Evolutionary conservation across 53 echinoderm and acorn worm species (phyloP).

Genomic region (Hippasteria phrygiana): DNA sequence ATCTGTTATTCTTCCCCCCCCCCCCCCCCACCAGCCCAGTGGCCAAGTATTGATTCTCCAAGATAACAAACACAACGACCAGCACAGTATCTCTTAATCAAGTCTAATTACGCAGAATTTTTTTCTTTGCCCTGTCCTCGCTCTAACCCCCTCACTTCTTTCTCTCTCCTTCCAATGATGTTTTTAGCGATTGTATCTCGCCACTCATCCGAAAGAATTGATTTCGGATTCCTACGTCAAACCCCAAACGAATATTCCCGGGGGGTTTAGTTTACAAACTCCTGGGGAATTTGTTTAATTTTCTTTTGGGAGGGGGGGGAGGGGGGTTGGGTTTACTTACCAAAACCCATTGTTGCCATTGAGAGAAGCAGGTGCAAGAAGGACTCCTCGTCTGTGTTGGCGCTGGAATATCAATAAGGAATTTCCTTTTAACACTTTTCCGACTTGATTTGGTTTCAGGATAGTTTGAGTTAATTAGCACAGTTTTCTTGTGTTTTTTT

Average conservation of each 20-base stretch:
- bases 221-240: constrained; percentile 40
- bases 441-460: constrained; percentile 27
- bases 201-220: constrained; percentile 50
- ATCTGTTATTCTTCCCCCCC: not conserved
- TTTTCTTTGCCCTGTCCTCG: not conserved
- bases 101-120: constrained; percentile 44
- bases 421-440: constrained; percentile 59
- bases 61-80: constrained; percentile 61
- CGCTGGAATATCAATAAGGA: constrained; percentile 72
- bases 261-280: constrained; percentile 50
- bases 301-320: not conserved
- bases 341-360: constrained; percentile 71
- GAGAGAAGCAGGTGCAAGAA: constrained; percentile 74
- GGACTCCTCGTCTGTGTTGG: constrained; percentile 66
- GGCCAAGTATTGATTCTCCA: constrained; percentile 59
- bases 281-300: not conserved
- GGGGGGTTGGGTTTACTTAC: constrained; percentile 65
- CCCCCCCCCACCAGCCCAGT: constrained; percentile 15
- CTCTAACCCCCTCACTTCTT: not conserved
- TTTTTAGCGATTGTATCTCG: constrained; percentile 51
- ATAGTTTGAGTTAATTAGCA: constrained; percentile 38
- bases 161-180: constrained; percentile 5
- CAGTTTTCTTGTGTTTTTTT: constrained; percentile 10
- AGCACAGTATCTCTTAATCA: constrained; percentile 60
- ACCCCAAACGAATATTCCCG: constrained; percentile 9